These are phyloP conservation scores for Cuculus canorus DNA, from an alignment of 2,797 vertebrate species.

Conservation along the genomic window DNA sequence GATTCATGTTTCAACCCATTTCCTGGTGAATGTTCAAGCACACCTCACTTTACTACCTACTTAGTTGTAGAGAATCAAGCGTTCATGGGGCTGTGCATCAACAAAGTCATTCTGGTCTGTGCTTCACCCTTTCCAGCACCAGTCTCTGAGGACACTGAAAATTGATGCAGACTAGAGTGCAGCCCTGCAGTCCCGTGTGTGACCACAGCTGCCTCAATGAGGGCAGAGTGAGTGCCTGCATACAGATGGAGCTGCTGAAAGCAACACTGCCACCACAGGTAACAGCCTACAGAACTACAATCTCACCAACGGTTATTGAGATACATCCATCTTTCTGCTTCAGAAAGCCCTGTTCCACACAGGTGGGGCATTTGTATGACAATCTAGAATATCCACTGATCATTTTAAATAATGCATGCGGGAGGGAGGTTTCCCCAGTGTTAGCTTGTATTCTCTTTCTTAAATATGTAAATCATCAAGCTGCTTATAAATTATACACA, in stretches of 20 bases:
- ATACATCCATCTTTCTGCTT: not conserved
- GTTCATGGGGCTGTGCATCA: not conserved
- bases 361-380: accelerated
- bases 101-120: not conserved
- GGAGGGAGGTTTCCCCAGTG: not conserved
- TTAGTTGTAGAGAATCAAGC: not conserved
- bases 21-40: not conserved
- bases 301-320: not conserved
- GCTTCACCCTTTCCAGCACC: not conserved
- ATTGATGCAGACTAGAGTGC: not conserved
- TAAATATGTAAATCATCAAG: not conserved
- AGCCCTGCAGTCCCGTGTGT: not conserved
- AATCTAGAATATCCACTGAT: not conserved
- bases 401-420: not conserved
- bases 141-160: not conserved
- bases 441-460: not conserved
- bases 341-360: not conserved
- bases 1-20: not conserved
- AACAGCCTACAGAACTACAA: accelerated
- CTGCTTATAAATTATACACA: not conserved
- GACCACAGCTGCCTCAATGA: not conserved
- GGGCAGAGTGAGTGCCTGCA: not conserved
- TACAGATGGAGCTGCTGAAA: not conserved
- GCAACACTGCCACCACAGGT: not conserved
- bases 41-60: not conserved